A percentile compares a stretch with the other conserved stretches of the same genome.
phyloP scores from a whole-genome alignment of 1,140 invertebrate species.

The Prorops nasuta region DNA sequence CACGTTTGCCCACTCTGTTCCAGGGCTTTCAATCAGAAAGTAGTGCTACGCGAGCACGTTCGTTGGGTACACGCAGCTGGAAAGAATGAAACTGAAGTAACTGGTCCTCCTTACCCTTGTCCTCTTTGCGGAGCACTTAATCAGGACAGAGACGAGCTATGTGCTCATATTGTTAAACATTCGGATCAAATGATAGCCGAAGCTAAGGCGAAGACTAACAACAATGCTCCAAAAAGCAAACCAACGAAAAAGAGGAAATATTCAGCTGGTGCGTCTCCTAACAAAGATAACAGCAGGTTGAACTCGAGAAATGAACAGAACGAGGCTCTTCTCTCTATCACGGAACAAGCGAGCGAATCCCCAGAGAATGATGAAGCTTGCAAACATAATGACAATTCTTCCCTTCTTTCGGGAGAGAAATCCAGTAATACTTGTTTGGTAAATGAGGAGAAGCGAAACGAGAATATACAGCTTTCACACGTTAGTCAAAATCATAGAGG shows the following conservation, averaged over 20 bases:
- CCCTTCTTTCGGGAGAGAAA: conserved; percentile 21
- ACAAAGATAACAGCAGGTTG: conserved; percentile 13
- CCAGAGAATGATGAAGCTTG: conserved; percentile 21
- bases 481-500: conserved; percentile 14
- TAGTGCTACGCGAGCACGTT: conserved; percentile 57
- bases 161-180: conserved; percentile 58
- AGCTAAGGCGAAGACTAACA: conserved; percentile 49
- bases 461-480: conserved; percentile 23
- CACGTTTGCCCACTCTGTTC: conserved; percentile 67
- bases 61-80: conserved; percentile 56
- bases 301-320: conserved; percentile 27
- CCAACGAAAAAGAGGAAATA: conserved; percentile 34
- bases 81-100: conserved; percentile 40
- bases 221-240: conserved; percentile 33
- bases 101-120: conserved; percentile 46
- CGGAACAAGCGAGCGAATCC: conserved; percentile 26
- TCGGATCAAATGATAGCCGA: conserved; percentile 55
- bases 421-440: conserved; percentile 19
- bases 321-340: conserved; percentile 37
- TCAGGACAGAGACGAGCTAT: conserved; percentile 55
- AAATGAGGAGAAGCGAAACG: conserved; percentile 19
- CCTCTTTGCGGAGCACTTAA: conserved; percentile 47
- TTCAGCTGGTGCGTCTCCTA: background rate
- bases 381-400: conserved; percentile 19
- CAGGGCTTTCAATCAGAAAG: conserved; percentile 61